Evolutionary conservation across 2,888 invertebrate species (phyloP), one percentile per base, ranked within the genome.

Genomic region (Sinelater perroti): DNA sequence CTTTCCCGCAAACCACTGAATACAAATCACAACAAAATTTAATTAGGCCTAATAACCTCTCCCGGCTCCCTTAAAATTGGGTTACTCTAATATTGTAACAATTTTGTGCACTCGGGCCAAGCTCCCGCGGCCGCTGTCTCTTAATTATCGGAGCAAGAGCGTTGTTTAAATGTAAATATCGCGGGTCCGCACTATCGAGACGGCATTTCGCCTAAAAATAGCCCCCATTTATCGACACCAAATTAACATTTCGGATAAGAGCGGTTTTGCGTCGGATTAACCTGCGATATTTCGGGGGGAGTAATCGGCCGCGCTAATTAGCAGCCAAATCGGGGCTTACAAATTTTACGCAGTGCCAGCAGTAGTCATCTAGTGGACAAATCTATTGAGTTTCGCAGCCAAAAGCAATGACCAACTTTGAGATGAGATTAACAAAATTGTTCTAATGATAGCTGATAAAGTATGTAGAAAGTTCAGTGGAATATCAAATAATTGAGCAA

Each of bases 21-120:
- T 58, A 47, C 53, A 51, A 58, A 58, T 58, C 52, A 58, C 58
- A 58, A 58, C 58, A 52, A 52, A 59, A 59, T 59, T 54, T 54
- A 54, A 59, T 59, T 59, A 59, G 59, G 44, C 50, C 35, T 59
- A 59, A 54, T 59, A 59, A 59, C 59, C 59, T 44, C 49, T 45
- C 42, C 45, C 28, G 14, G 38, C 44, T 50, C 35, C 50, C 50
- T 35, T 42, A 45, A 40, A 58, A 59, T 54, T 49, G 50, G 59
- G 54, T 59, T 59, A 59, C 54, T 59, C 59, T 59, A 54, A 50
- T 54, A 54, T 54, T 59, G 54, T 54, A 59, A 44, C 59, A 54
- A 54, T 54, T 58, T 59, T 53, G 53, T 52, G 57, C 57, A 52
- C 46, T 52, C 49, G 31, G 30, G 31, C 45, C 53, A 58, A 58